Evolutionary conservation across 2,888 invertebrate genomes (phyloP).

Genomic region (Plebejus melissa): DNA sequence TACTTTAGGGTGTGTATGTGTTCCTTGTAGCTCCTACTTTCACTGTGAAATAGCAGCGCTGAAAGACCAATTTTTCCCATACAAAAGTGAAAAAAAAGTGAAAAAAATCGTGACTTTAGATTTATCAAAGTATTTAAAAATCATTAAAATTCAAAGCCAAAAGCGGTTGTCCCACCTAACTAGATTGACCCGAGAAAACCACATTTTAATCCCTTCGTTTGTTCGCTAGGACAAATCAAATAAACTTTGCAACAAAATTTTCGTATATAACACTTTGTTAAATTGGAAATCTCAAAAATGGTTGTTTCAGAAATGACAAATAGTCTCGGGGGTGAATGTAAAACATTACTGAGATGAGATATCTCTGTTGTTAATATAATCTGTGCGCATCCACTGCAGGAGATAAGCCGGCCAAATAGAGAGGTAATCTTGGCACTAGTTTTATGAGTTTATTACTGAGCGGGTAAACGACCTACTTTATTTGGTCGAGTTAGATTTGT

Average conservation of each 20-base stretch:
- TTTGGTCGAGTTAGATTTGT: constrained; percentile 51
- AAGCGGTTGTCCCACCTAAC: background rate
- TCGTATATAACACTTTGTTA: background rate
- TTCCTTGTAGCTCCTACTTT: no score
- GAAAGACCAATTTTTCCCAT: no score
- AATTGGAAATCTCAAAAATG: constrained; percentile 14
- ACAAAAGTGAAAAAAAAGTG: no score
- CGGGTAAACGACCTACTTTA: constrained; percentile 57
- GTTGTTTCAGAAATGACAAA: background rate
- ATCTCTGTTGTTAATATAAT: constrained; percentile 37
- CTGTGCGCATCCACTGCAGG: constrained; percentile 48
- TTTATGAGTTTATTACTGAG: constrained; percentile 54
- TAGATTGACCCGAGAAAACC: constrained; percentile 4
- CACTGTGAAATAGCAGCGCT: no score
- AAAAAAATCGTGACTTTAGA: background rate
- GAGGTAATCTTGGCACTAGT: constrained; percentile 62
- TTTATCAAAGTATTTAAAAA: background rate
- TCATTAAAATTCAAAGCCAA: background rate
- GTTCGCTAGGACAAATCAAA: background rate
- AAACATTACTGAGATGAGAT: constrained; percentile 20
- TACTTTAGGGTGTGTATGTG: no score
- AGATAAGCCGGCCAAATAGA: constrained; percentile 73
- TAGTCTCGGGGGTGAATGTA: constrained; percentile 3
- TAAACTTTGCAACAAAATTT: background rate
- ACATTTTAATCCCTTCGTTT: background rate